Evolutionary conservation across 53 echinoderm and acorn worm genomes (phyloP), one percentile per base, ranked within the genome.

Genomic region (Henricia sp.): DNA sequence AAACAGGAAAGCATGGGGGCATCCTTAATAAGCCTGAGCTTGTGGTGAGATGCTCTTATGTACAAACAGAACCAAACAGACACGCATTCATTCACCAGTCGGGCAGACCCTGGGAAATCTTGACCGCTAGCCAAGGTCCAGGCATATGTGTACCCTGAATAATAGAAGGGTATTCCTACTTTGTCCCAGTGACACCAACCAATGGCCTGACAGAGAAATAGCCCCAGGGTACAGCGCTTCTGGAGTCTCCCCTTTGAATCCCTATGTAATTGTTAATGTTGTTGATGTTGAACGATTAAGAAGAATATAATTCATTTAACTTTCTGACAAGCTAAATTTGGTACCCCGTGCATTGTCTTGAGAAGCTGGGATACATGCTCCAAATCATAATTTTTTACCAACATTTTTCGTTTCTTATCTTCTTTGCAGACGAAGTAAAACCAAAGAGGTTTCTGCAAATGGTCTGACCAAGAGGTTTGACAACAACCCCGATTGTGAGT

Each of bases 401-500:
- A 52, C 14, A 17, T 12, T 74, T 37, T 74, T 37, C 37, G 11
- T 34, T 36, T 52, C 37, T 6, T 20, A 39, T 54, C 36, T 63
- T 6, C 10, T 38, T n/a, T 12, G 20, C 6, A 39, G 39, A 3
- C 24, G 75, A 56, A 57, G 27, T 27, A 37, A 27, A 17, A 14
- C 42, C 12, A 58, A 3, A 16, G 75, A 58, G 4, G 41, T 41
- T 75, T 58, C 58, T 13, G 24, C 3, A 20, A 21, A 39, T 41
- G 75, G 28, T 4, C 33, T 77, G 46, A 25, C 60, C 2, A 48
- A 34, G 4, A 78, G 64, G 63, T 78, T 62, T 78, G 78, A 62
- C 38, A 76, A 59, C 76, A 76, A 23, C 29, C 43, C 46, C 50
- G 46, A 78, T 36, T 44, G 78, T 78, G 23, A 78, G 78, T 78